Percentiles rank a stretch among this genome's conserved stretches.
These are phyloP conservation scores for Ptilodon capucinus DNA, from an alignment of 2,888 invertebrate species.

Conservation along the genomic window DNA sequence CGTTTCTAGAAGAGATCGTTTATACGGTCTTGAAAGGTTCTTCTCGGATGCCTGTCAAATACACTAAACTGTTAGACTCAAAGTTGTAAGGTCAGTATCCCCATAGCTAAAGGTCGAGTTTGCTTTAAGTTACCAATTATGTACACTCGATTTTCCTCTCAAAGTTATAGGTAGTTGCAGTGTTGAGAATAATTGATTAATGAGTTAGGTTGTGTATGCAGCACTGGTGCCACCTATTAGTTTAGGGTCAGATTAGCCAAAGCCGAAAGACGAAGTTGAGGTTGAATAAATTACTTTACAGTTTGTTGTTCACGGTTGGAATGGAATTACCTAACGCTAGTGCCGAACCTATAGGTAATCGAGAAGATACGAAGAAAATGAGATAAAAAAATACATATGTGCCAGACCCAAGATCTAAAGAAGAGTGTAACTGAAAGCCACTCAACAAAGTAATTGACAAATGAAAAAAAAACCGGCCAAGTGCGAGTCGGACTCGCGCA, in stretches of 20 bases:
- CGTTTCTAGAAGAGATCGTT: no score
- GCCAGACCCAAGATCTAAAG: no score
- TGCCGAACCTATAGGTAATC: neutral
- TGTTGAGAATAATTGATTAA: conserved; percentile 33
- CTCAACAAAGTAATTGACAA: no score
- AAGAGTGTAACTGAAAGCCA: no score
- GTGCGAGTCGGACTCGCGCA: no score
- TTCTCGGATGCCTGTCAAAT: no score
- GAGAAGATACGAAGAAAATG: no score
- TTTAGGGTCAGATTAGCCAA: conserved; percentile 40
- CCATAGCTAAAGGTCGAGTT: neutral
- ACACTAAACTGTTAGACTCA: no score
- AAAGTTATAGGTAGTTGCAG: conserved; percentile 25
- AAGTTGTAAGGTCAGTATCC: neutral
- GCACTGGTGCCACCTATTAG: conserved; percentile 36
- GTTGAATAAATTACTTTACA: conserved; percentile 44
- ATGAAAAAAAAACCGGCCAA: no score
- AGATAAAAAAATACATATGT: no score
- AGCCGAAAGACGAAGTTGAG: conserved; percentile 36
- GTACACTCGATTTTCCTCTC: conserved; percentile 26
- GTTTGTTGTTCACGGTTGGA: conserved; percentile 39
- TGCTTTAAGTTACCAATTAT: conserved; percentile 11
- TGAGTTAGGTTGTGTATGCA: conserved; percentile 37
- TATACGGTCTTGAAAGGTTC: no score
- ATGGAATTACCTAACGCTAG: conserved; percentile 36